phyloP scores from a whole-genome alignment of 2,113 vertebrate genomes.

The Cyphomyrus discorhynchus region DNA sequence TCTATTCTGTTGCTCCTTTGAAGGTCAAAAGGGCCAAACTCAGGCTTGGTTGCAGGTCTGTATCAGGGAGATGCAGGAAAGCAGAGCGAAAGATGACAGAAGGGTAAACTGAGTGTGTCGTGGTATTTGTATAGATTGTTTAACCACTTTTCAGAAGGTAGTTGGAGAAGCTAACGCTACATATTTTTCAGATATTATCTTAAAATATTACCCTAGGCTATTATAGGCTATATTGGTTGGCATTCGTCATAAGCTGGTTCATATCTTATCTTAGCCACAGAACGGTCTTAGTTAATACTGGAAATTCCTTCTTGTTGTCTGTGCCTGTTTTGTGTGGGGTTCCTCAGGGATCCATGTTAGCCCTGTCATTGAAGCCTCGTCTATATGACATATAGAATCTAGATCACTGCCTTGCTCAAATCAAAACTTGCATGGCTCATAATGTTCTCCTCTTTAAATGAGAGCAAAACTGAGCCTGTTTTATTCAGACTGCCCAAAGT shows the following conservation, averaged over 20 bases:
- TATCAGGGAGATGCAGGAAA: neutral
- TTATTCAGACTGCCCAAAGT: too few species aligned
- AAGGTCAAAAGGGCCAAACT: too few species aligned
- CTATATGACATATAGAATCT: too few species aligned
- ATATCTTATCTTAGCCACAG: neutral
- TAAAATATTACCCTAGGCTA: neutral
- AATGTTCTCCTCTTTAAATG: too few species aligned
- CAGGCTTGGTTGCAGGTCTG: neutral
- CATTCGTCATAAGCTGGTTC: neutral
- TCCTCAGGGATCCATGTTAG: neutral
- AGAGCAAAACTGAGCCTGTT: too few species aligned
- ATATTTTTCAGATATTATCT: neutral
- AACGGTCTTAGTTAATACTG: neutral
- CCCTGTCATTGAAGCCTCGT: too few species aligned
- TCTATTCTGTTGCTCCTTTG: too few species aligned
- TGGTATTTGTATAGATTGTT: neutral
- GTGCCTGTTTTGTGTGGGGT: neutral
- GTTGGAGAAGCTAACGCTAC: neutral
- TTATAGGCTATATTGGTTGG: neutral
- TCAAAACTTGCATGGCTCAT: too few species aligned
- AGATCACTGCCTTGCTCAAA: too few species aligned
- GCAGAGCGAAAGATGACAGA: neutral
- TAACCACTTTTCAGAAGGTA: neutral
- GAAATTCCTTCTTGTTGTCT: neutral
- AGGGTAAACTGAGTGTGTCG: neutral